Evolutionary conservation across 2,888 invertebrate species (phyloP), one percentile per base, ranked within the genome.

Genomic region (Monopis laevigella): DNA sequence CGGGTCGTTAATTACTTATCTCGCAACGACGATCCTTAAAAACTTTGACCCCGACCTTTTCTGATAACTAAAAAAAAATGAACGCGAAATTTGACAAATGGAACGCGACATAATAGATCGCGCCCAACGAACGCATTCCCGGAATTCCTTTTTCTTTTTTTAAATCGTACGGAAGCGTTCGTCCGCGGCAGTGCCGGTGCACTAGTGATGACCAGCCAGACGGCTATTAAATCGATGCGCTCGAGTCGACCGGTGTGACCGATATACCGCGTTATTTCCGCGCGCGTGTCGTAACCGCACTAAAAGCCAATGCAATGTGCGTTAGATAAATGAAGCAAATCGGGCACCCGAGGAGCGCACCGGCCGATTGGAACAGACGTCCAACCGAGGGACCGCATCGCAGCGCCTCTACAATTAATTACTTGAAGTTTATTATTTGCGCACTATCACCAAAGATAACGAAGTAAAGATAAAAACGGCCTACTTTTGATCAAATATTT

Each of bases 201-300:
- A 70, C 64, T 73, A 75, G 66, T 71, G 70, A 48, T 65, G 60
- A 54, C 56, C 55, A 52, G 47, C 52, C 49, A 50, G 49, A 52
- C 53, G 57, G 60, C 65, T 74, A 77, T 78, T 75, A 77, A 75
- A 68, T 62, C 60, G 61, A 65, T 62, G 66, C 66, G 66, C 64
- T 68, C 71, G 60, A 62, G 65, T 64, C 53, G 69, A 63, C 68
- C 24, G 6, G 21, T 58, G 60, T 80, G 80, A 77, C 80, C 80
- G 80, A 80, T 78, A 78, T 80, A 74, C 70, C 53, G 63, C 70
- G 75, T 74, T 78, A 80, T 78, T 78, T 77, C 75, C 70, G 32
- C 19, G 55, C 56, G 58, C 65, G 59, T 77, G 75, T 73, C 75
- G 77, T 71, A 75, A 78, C 72, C 59, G 61, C 56, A 69, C 64